Evolutionary conservation across 2,888 invertebrate species (phyloP).

Genomic region (Metalampra italica): DNA sequence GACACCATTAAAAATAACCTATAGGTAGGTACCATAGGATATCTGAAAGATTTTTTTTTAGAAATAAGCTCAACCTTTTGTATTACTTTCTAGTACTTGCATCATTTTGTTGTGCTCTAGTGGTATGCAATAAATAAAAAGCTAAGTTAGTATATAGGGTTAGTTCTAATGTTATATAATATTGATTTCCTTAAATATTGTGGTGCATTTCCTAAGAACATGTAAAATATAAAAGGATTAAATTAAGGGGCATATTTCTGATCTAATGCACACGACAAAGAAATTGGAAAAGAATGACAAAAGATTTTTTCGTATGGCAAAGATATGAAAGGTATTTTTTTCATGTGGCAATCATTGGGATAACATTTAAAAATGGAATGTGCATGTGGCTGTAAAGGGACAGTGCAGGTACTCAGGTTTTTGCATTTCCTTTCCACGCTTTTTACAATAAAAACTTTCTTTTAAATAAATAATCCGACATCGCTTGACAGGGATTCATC

Average conservation of each 20-base stretch:
- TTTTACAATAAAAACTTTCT: slow-evolving; percentile 79
- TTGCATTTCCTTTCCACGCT: slow-evolving; percentile 76
- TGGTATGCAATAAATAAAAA: too few species aligned
- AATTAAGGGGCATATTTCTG: slow-evolving; percentile 38
- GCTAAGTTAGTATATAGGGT: too few species aligned
- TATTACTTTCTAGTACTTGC: too few species aligned
- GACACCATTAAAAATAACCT: too few species aligned
- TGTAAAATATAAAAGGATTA: slow-evolving; percentile 53
- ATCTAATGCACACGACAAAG: slow-evolving; percentile 42
- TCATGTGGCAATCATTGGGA: slow-evolving; percentile 49
- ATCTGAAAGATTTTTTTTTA: too few species aligned
- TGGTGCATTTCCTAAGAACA: slow-evolving; percentile 11
- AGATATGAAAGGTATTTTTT: slow-evolving; percentile 56
- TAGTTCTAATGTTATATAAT: too few species aligned
- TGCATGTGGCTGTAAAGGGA: slow-evolving; percentile 72
- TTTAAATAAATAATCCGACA: slow-evolving; percentile 77
- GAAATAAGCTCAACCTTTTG: too few species aligned
- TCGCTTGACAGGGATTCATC: slow-evolving; percentile 70
- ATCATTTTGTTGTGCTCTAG: too few species aligned
- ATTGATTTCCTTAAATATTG: too few species aligned
- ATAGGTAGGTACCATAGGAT: too few species aligned
- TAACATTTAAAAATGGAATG: slow-evolving; percentile 62
- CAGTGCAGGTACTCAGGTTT: slow-evolving; percentile 72
- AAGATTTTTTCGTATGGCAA: slow-evolving; percentile 44
- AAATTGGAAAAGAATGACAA: slow-evolving; percentile 46